These are phyloP conservation scores for Agriopis leucophaearia DNA, from an alignment of 2,888 invertebrate genomes.

Conservation along the genomic window DNA sequence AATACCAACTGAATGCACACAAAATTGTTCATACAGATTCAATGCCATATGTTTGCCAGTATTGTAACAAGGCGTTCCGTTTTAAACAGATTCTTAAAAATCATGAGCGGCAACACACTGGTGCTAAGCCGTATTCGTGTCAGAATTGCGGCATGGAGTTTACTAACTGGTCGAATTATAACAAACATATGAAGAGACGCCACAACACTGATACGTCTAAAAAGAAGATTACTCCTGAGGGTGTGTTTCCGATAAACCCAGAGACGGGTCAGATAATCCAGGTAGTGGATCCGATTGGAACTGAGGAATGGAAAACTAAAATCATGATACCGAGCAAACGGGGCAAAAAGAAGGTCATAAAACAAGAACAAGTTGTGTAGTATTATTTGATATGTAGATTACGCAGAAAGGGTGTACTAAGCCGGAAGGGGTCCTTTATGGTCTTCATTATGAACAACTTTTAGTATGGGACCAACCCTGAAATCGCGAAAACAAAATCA, in stretches of 20 bases:
- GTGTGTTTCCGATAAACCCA: slow-evolving; percentile 77
- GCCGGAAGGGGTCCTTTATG: too few relatives aligned
- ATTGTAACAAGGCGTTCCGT: slow-evolving; percentile 91
- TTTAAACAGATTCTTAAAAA: slow-evolving; percentile 91
- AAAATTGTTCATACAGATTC: slow-evolving; percentile 92
- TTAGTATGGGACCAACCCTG: too few relatives aligned
- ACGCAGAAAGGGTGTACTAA: too few relatives aligned
- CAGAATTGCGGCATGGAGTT: slow-evolving; percentile 90
- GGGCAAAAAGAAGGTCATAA: slow-evolving; percentile 71
- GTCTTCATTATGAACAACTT: too few relatives aligned
- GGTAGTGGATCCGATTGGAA: slow-evolving; percentile 65
- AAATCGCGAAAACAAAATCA: too few relatives aligned
- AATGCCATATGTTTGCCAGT: slow-evolving; percentile 92
- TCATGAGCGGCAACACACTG: slow-evolving; percentile 91
- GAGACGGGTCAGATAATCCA: slow-evolving; percentile 77
- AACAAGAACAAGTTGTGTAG: slow-evolving; percentile 58
- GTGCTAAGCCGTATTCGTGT: slow-evolving; percentile 91
- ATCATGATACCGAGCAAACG: slow-evolving; percentile 78
- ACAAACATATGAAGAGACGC: slow-evolving; percentile 92
- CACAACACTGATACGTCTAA: slow-evolving; percentile 86
- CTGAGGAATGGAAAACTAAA: slow-evolving; percentile 78
- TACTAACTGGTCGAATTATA: slow-evolving; percentile 94
- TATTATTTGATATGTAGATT: background rate
- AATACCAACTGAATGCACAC: slow-evolving; percentile 91
- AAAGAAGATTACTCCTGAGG: slow-evolving; percentile 85